phyloP scores from a whole-genome alignment of 30 jellyfish, hydroid and myxozoan species.

The Chrysaora quinquecirrha region DNA sequence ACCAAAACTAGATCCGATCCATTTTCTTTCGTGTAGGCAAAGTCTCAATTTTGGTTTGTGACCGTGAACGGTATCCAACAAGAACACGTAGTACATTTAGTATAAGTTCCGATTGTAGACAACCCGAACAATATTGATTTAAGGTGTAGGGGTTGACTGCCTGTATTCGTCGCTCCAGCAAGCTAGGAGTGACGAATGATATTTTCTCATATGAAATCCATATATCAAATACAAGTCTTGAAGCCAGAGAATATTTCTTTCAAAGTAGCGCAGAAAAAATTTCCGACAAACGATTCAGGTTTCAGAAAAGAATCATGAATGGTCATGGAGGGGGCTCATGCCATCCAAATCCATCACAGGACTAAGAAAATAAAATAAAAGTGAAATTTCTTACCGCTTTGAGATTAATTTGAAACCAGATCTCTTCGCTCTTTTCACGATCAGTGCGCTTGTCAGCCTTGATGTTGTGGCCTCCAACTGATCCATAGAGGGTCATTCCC shows the following conservation, averaged over 20 bases:
- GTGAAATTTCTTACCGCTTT: constrained; percentile 11
- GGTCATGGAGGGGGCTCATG: not conserved
- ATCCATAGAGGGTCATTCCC: not conserved
- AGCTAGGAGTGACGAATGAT: no score
- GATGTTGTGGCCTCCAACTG: constrained; percentile 8
- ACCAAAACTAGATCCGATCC: no score
- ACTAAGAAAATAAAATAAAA: not conserved
- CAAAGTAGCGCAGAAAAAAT: not conserved
- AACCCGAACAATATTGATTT: no score
- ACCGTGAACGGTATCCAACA: no score
- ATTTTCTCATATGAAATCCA: not conserved
- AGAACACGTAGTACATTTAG: no score
- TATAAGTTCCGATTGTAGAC: no score
- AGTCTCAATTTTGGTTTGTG: no score
- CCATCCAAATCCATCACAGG: not conserved
- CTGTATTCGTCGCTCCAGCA: no score
- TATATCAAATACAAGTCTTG: not conserved
- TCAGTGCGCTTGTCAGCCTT: constrained; percentile 9
- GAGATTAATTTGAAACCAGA: constrained; percentile 19
- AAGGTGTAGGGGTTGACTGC: no score
- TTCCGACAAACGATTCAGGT: not conserved
- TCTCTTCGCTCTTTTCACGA: constrained; percentile 14
- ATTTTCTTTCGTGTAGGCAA: no score
- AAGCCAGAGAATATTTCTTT: not conserved
- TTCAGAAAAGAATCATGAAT: not conserved